A percentile compares a stretch with the other conserved stretches of the same genome.
These are phyloP conservation scores for Paramisgurnus dabryanus DNA, from an alignment of 2,113 vertebrate species.

Conservation along the genomic window DNA sequence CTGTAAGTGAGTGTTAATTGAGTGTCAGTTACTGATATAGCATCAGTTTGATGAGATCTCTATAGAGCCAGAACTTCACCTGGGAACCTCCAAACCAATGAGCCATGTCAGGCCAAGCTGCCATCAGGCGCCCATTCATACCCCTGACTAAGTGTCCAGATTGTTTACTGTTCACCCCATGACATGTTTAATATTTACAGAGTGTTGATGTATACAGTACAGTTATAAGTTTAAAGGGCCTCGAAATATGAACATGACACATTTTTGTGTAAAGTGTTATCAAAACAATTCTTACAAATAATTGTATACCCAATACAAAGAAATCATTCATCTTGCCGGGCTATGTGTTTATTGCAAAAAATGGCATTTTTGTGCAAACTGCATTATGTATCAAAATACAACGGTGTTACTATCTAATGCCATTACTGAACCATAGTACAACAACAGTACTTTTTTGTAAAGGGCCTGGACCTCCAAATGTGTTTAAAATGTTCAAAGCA, in stretches of 20 bases:
- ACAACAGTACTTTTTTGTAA: neutral
- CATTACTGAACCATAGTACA: neutral
- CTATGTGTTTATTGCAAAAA: too few species aligned
- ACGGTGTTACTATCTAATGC: neutral
- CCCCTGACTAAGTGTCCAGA: slow-evolving; percentile 50
- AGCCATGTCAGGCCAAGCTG: slow-evolving; percentile 48
- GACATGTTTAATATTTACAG: slow-evolving; percentile 45
- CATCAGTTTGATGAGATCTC: slow-evolving; percentile 44
- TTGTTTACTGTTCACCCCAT: slow-evolving; percentile 41
- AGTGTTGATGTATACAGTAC: slow-evolving; percentile 1
- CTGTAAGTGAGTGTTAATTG: slow-evolving; percentile 29
- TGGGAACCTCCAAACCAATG: slow-evolving; percentile 45
- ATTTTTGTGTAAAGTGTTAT: too few species aligned
- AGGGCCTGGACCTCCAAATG: too few species aligned
- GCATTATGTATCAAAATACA: neutral
- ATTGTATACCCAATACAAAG: too few species aligned
- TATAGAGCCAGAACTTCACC: slow-evolving; percentile 45
- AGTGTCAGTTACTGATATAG: slow-evolving; percentile 32
- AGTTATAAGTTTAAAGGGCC: neutral
- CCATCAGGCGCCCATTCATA: slow-evolving; percentile 17
- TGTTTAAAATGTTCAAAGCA: neutral
- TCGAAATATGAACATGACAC: neutral
- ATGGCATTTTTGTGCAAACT: too few species aligned
- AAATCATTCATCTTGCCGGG: too few species aligned
- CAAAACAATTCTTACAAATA: too few species aligned